Base-by-base conservation (phyloP, 2,113 vertebrate species). In the Coptodon bakossiorum region DNA sequence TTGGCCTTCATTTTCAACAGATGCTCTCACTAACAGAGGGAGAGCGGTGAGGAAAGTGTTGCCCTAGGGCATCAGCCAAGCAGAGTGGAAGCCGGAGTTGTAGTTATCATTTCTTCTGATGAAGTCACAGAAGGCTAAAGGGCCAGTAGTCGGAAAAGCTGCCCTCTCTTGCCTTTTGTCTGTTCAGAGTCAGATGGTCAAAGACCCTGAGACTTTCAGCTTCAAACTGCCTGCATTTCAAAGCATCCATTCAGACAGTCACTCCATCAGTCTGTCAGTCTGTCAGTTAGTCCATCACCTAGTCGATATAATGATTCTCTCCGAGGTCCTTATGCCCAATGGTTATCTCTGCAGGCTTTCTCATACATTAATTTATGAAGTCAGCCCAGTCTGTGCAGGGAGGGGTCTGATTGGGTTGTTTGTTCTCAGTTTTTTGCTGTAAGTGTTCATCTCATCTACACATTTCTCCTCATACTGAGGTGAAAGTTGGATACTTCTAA, bases 361-460 rank as follows among this genome's bases (percentile, higher is more conserved):
- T 95, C 94, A 95, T 95, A 80, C 94, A 95, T 96, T 91, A 12
- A 95, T 96, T 89, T 89, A 94, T 95, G 92, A 94, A 90, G 86
- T 86, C 85, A 24, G 83, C 89, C 89, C 68, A 81, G 86, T 90
- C 90, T 66, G 80, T 91, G 80, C 29, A 3, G 73, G 86, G 85
- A 90, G 83, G 89, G 82, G 80, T 89, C 88, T 91, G 92, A 95
- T 95, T 94, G 82, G 90, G 91, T 96, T 95, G 90, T 94, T 86
- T 94, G 86, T 91, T 94, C 81, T 92, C 89, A 85, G 54, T 86
- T 93, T 92, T 89, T 83, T 54, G 45, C 86, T 61, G 9, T 91
- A 89, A 89, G 57, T 38, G 81, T 87, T 91, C 83, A 87, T 87
- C 88, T 91, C 89, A 91, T 91, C 87, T 90, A 68, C 73, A 82